Percentiles rank a stretch among this genome's conserved stretches.
These are phyloP conservation scores for Dreissena polymorpha DNA, from an alignment of 1,140 invertebrate species.

Conservation along the genomic window DNA sequence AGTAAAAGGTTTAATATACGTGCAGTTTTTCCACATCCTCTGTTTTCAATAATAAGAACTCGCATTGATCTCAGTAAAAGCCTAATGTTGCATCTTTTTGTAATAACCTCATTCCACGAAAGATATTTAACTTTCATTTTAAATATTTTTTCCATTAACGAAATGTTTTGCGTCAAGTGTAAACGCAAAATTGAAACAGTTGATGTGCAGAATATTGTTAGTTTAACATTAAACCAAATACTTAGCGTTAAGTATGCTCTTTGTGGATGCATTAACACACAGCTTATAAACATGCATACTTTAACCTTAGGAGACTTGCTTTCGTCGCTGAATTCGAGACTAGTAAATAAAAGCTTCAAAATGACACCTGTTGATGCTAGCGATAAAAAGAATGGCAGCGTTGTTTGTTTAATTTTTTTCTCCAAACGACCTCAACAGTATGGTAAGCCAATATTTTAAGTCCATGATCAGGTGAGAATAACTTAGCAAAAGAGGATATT, in stretches of 20 bases:
- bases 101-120: neutral
- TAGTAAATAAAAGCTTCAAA: neutral
- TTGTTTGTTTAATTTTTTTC: no score
- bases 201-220: neutral
- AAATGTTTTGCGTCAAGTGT: neutral
- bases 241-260: neutral
- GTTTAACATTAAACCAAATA: neutral
- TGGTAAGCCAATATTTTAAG: no score
- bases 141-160: no score
- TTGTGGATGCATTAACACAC: neutral
- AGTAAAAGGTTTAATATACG: neutral
- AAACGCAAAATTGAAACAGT: neutral
- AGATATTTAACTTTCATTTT: neutral
- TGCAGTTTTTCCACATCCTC: neutral
- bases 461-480: no score
- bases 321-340: neutral
- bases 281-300: neutral
- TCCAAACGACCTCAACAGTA: no score
- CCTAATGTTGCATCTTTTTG: neutral
- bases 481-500: no score
- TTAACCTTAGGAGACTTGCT: neutral
- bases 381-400: no score
- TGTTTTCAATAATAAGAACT: neutral
- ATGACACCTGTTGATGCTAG: no score
- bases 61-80: neutral